Conservation (phyloP, 2,113 vertebrate genomes). For the Todiramphus chloris region DNA sequence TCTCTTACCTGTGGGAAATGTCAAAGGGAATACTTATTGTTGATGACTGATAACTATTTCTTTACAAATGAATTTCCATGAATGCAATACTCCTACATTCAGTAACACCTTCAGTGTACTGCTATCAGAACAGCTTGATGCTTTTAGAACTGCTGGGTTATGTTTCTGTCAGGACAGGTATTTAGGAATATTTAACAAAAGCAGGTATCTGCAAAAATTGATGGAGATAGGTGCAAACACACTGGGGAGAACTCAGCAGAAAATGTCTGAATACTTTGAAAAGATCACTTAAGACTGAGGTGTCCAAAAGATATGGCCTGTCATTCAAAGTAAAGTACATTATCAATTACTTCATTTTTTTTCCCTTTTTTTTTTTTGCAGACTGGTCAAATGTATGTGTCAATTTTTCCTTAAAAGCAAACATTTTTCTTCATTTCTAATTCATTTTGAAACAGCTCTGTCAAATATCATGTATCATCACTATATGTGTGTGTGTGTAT, state of each 20-base stretch:
- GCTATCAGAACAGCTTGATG: neutral
- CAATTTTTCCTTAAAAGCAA: neutral
- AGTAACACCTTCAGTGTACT: neutral
- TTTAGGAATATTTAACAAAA: neutral
- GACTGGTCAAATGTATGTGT: neutral
- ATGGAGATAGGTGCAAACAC: neutral
- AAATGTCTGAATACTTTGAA: neutral
- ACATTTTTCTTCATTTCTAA: neutral
- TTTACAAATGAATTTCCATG: neutral
- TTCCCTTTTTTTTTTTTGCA: neutral
- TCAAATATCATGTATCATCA: neutral
- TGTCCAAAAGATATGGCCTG: neutral
- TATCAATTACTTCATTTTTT: neutral
- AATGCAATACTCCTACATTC: neutral
- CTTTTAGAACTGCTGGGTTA: neutral
- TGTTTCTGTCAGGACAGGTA: neutral
- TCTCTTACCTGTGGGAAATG: neutral
- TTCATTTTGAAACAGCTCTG: neutral
- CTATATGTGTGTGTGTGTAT: neutral
- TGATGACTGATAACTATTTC: neutral
- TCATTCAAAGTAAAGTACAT: neutral
- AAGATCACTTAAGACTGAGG: neutral
- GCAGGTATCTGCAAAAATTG: neutral
- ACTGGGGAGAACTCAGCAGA: neutral
- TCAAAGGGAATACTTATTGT: neutral